Conservation (phyloP, 2,797 vertebrate genomes). For the Eremophila alpestris region DNA sequence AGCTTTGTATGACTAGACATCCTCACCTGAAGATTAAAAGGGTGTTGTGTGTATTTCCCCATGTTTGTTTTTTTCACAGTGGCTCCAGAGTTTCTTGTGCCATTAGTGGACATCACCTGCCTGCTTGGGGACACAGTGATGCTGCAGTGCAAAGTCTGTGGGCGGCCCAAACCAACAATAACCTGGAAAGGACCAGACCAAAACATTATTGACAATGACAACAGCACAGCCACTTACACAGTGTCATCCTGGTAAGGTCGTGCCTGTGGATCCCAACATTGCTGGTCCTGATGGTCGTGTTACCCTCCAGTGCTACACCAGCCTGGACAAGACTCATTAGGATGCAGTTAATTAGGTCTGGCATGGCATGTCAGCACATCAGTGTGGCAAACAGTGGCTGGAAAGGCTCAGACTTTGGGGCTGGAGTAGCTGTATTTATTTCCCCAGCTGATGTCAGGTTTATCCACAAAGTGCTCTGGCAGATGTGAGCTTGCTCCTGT, state of each 20-base stretch:
- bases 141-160: conserved; percentile 94
- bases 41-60: not conserved
- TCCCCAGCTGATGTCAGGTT: not conserved
- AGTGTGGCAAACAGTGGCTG: not conserved
- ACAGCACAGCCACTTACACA: conserved; percentile 73
- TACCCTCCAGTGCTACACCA: not conserved
- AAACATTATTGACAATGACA: conserved; percentile 88
- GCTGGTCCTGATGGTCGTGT: not conserved
- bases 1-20: not conserved
- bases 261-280: not conserved
- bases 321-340: not conserved
- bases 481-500: rapidly evolving
- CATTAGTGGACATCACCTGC: conserved; percentile 91
- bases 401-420: not conserved
- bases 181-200: conserved; percentile 96
- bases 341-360: not conserved
- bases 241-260: conserved; percentile 77
- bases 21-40: not conserved
- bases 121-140: conserved; percentile 93
- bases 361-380: not conserved
- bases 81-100: conserved; percentile 94
- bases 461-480: not conserved
- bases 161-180: conserved; percentile 89
- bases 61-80: conserved; percentile 74
- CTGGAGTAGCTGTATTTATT: not conserved